phyloP scores from a whole-genome alignment of 2,113 vertebrate species.

The Sminthopsis crassicaudata region DNA sequence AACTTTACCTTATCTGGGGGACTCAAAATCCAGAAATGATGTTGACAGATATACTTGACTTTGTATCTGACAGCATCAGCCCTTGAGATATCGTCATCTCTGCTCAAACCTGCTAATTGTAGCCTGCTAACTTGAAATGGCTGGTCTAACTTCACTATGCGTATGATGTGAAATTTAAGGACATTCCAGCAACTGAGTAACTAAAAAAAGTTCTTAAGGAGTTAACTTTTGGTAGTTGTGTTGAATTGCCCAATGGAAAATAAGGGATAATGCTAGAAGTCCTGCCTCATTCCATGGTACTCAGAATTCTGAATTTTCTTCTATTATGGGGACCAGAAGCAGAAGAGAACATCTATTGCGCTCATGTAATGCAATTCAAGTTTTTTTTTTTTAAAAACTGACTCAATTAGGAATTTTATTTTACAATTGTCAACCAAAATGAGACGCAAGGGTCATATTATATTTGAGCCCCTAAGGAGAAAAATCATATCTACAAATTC shows the following conservation, averaged over 20 bases:
- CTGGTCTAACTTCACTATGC: not conserved
- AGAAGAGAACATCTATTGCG: not conserved
- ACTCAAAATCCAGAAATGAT: not conserved
- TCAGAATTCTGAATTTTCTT: not conserved
- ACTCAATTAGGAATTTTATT: not conserved
- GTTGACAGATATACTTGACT: not conserved
- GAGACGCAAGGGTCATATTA: not conserved
- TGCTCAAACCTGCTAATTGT: not conserved
- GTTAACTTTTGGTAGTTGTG: not conserved
- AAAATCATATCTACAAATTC: not conserved
- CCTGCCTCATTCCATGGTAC: not conserved
- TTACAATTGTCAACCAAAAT: too few species aligned
- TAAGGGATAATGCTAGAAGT: not conserved
- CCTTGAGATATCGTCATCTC: not conserved
- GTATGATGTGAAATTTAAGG: not conserved
- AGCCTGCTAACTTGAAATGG: too few species aligned
- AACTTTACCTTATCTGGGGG: not conserved
- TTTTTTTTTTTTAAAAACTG: not conserved
- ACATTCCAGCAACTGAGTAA: not conserved
- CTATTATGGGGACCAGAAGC: not conserved
- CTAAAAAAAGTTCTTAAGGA: not conserved
- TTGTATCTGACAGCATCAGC: not conserved
- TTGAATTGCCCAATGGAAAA: not conserved
- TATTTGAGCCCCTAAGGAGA: not conserved
- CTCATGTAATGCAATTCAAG: not conserved